These are phyloP conservation scores for Cyrtodaria siliqua DNA, from an alignment of 2,888 invertebrate genomes.

Conservation along the genomic window DNA sequence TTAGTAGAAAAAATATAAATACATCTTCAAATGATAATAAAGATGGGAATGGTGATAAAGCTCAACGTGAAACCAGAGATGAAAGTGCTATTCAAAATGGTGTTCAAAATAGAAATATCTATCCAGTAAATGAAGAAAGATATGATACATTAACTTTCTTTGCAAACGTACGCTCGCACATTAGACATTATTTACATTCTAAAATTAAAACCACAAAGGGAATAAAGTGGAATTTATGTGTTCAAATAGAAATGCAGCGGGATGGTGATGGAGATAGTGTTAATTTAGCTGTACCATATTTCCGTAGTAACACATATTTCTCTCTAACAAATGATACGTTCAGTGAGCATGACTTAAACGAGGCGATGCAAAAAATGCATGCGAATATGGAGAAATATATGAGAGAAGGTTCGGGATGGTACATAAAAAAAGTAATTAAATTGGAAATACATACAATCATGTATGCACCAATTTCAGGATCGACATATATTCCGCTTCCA, in stretches of 20 bases:
- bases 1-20: neutral
- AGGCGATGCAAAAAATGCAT: slow-evolving; percentile 46
- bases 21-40: neutral
- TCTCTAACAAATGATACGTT: slow-evolving; percentile 6
- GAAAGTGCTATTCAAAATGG: slow-evolving; percentile 18
- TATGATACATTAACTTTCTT: slow-evolving; percentile 49
- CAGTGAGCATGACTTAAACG: slow-evolving; percentile 30
- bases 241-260: slow-evolving; percentile 46
- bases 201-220: slow-evolving; percentile 2
- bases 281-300: slow-evolving; percentile 25
- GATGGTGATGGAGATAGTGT: slow-evolving; percentile 30
- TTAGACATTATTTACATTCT: slow-evolving; percentile 12
- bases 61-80: neutral
- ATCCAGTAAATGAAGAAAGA: slow-evolving; percentile 22
- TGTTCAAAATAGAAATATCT: slow-evolving; percentile 27
- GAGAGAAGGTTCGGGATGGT: slow-evolving; percentile 47
- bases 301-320: slow-evolving; percentile 25
- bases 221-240: slow-evolving; percentile 50
- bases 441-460: slow-evolving; percentile 41
- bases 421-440: slow-evolving; percentile 35
- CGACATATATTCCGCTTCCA: slow-evolving; percentile 38
- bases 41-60: neutral
- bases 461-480: slow-evolving; percentile 42
- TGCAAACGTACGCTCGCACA: slow-evolving; percentile 20
- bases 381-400: slow-evolving; percentile 45